Percentiles rank a stretch among this genome's conserved stretches.
phyloP scores from a whole-genome alignment of 2,797 vertebrate genomes.

The Bufotes viridis region DNA sequence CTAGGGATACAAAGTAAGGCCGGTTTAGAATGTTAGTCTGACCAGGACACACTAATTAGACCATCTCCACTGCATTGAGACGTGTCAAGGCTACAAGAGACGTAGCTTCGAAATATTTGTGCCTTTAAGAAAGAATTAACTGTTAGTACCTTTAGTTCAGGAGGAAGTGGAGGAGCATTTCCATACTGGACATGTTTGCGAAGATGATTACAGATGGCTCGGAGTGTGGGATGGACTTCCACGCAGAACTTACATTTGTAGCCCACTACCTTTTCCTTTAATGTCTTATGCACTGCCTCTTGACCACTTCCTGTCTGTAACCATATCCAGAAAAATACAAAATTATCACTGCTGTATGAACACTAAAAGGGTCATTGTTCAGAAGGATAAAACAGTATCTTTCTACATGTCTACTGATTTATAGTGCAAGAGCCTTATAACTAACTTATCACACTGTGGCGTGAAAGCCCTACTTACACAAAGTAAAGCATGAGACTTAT shows the following conservation, averaged over 20 bases:
- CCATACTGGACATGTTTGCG: constrained; percentile 96
- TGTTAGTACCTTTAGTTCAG: constrained; percentile 72
- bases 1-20: neutral
- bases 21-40: neutral
- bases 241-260: constrained; percentile 98
- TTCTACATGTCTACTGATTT: neutral
- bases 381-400: neutral
- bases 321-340: constrained; percentile 46
- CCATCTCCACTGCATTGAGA: neutral
- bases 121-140: neutral
- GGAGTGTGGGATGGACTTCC: constrained; percentile 94
- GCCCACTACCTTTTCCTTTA: constrained; percentile 84
- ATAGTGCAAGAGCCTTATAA: neutral
- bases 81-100: neutral
- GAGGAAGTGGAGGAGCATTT: constrained; percentile 83
- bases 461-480: neutral
- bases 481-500: neutral
- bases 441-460: neutral
- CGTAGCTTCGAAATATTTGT: neutral
- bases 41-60: neutral
- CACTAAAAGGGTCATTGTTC: constrained; percentile 11
- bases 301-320: constrained; percentile 68
- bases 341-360: constrained; percentile 2
- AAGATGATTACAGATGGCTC: constrained; percentile 98
- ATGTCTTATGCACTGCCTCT: constrained; percentile 71